These are phyloP conservation scores for Rhabdomys pumilio DNA, from an alignment of 2,797 vertebrate species.

Conservation along the genomic window DNA sequence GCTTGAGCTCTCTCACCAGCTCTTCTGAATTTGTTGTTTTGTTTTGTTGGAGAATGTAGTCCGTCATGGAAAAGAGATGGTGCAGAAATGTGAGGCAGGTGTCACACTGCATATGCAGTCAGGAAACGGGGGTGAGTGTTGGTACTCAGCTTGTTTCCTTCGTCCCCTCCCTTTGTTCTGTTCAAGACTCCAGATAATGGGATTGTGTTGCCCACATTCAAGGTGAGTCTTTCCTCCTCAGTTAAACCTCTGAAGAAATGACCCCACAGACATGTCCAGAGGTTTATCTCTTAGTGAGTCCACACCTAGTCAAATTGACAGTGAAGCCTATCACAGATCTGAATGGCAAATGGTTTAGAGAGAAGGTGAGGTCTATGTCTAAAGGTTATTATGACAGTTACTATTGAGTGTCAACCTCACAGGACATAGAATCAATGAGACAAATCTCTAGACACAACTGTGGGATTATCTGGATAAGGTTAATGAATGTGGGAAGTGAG, in stretches of 20 bases:
- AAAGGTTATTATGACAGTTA: background rate
- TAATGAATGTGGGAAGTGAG: background rate
- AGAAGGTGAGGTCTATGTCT: background rate
- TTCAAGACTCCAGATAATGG: background rate
- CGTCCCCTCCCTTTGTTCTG: background rate
- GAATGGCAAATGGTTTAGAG: background rate
- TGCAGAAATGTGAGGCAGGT: background rate
- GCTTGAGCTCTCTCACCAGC: background rate
- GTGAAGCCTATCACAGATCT: background rate
- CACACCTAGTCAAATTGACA: background rate
- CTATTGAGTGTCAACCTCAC: background rate
- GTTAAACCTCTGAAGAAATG: background rate
- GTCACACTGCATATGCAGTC: no score
- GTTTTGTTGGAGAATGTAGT: background rate
- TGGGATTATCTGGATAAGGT: background rate
- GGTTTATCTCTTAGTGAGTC: background rate
- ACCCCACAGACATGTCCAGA: background rate
- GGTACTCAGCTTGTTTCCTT: background rate
- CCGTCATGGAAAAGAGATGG: background rate
- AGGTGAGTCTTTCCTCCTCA: background rate
- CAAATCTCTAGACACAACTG: background rate
- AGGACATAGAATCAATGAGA: background rate
- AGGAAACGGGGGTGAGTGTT: background rate
- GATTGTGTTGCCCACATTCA: background rate
- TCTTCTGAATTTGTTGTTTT: background rate